Conservation (phyloP, 2,113 vertebrate genomes). For the Aleadryas rufinucha region DNA sequence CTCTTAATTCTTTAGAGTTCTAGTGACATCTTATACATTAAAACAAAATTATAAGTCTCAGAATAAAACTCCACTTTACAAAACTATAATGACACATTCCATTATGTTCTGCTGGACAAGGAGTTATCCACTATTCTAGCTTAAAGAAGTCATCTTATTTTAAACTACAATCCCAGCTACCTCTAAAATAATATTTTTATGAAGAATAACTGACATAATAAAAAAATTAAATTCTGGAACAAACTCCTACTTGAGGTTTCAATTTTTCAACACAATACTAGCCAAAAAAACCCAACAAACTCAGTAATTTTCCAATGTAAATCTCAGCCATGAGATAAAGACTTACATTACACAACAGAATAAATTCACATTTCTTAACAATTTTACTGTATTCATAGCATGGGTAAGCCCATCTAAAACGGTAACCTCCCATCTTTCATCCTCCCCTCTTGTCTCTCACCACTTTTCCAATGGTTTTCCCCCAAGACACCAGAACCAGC, state of each 20-base stretch:
- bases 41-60: background rate
- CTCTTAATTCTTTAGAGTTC: background rate
- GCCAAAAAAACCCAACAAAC: background rate
- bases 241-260: background rate
- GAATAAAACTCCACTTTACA: background rate
- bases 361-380: background rate
- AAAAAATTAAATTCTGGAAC: background rate
- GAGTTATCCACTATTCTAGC: background rate
- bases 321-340: background rate
- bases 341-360: background rate
- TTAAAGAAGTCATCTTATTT: background rate
- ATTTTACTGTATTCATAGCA: background rate
- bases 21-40: background rate
- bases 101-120: background rate
- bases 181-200: background rate
- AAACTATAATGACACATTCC: background rate
- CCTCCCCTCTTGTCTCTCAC: background rate
- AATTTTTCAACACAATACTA: background rate
- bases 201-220: background rate
- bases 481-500: background rate
- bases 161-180: background rate
- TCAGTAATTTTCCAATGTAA: background rate
- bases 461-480: background rate
- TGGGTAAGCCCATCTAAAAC: background rate
- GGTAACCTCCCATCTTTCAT: background rate